Evolutionary conservation across 2,113 vertebrate genomes (phyloP), one percentile per base, ranked within the genome.

Genomic region (Pomatorhinus ruficollis): DNA sequence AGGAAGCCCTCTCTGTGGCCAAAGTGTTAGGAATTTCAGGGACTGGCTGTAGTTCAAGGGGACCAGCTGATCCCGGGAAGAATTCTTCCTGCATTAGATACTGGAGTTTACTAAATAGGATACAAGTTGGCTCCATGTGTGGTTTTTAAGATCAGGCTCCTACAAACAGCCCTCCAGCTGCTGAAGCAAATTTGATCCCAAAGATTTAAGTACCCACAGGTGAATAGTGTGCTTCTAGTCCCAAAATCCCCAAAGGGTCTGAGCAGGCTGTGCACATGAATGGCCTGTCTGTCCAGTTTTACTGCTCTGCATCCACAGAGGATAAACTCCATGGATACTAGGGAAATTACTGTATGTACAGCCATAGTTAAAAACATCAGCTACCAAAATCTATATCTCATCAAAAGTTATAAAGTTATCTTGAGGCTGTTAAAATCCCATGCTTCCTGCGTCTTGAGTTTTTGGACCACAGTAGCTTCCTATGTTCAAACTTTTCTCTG

Each of bases 111-210:
- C 35, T 53, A 11, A 69, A 40, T 6, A n/a, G 28, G 53, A 6
- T 20, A 20, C 0, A 2, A 42, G 47, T 18, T 70, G 40, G 12
- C 31, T 76, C 19, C 25, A 1, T 15, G 16, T 1, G 1, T 59
- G n/a, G 20, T 45, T 90, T 74, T 23, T 78, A 57, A 54, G 61
- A n/a, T 12, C 6, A n/a, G 33, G 49, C 19, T 85, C 35, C 70
- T 2, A 2, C 52, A 79, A 87, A 78, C 33, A 59, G n/a, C 61
- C 31, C 14, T 84, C 27, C 35, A 68, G 83, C 56, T 90, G 22
- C 25, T 53, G 66, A 37, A 53, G 80, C 9, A 57, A 12, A 72
- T 80, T 77, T 37, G 50, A 59, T 83, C 28, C 47, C 39, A 12
- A 50, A 78, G 69, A 56, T 11, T 11, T 33, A 24, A 82, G n/a